Base-by-base conservation (phyloP, 2,888 invertebrate genomes). In the Dastarcus helophoroides region DNA sequence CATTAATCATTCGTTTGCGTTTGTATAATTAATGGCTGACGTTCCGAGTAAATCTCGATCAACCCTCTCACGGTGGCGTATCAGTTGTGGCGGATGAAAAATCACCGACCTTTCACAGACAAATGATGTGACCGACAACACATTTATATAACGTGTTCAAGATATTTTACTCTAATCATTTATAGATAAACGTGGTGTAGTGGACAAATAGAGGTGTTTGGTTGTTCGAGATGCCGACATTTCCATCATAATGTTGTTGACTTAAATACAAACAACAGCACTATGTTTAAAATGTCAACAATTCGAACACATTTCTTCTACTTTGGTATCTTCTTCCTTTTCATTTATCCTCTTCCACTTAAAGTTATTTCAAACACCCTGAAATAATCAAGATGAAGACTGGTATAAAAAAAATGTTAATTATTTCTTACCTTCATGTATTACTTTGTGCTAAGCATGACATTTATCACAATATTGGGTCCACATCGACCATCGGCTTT, bases 231-330 rank as follows among this genome's bases (percentile, higher is more conserved):
- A 51, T 51, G 60, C 48, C 53, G 56, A 60, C 61, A 62, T 59
- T 62, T 61, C 54, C 54, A 59, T 55, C 60, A 60, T 50, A 58
- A 58, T 59, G 62, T 58, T 56, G 56, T 56, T 57, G 56, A 53
- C 46, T 50, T 47, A 37, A 53, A 48, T 42, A 43, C 44, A 51
- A 54, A 58, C 58, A 60, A 59, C 58, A 58, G 60, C 60, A 60
- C 62, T 61, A 62, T 62, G 61, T 53, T 61, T 57, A 61, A 62
- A 62, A 62, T 62, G 62, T 61, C 61, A 62, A 49, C 62, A 55
- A 54, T 60, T 60, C 58, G 47, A 53, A 60, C 60, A 60, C 28
- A 44, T 35, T 30, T 4, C 19, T 19, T n/a, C n/a, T n/a, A n/a
- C n/a, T n/a, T n/a, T n/a, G n/a, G n/a, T n/a, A n/a, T n/a, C n/a